Evolutionary conservation across 23 tunicate species (phyloP).

Genomic region (Diplosoma virens): DNA sequence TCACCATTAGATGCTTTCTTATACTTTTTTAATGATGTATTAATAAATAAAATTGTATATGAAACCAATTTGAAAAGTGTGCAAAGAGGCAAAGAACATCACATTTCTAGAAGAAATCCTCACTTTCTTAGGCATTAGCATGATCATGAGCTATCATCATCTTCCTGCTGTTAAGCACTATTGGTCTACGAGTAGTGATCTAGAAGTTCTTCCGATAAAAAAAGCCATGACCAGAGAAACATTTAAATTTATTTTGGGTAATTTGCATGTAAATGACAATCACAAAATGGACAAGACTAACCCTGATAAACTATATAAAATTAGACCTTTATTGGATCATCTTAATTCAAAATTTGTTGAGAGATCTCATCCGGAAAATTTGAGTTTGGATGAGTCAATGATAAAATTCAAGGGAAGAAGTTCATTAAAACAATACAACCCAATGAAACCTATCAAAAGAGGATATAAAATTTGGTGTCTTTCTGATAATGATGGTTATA

Average conservation of each 20-base stretch:
- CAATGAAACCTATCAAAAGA: conserved; percentile 25
- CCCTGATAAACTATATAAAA: conserved; percentile 10
- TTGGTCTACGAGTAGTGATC: neutral
- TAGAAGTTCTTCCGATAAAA: neutral
- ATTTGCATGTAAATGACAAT: conserved; percentile 10
- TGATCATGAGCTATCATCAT: conserved; percentile 5
- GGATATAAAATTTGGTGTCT: conserved; percentile 19
- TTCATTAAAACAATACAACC: conserved; percentile 16
- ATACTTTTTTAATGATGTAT: neutral
- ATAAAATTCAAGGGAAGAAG: conserved; percentile 18
- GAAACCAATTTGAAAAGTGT: conserved; percentile 10
- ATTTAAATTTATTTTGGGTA: neutral
- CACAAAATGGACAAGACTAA: neutral
- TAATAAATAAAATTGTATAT: neutral
- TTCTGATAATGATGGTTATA: conserved; percentile 6
- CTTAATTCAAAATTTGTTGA: neutral
- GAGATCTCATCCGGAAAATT: neutral
- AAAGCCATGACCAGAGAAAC: conserved; percentile 8
- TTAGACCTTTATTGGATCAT: neutral
- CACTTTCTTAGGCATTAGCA: conserved; percentile 6
- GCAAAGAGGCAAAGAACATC: neutral
- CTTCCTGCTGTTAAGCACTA: conserved; percentile 4
- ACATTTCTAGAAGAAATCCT: conserved; percentile 1
- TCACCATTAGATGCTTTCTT: neutral
- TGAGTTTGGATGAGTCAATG: conserved; percentile 18